A percentile compares a stretch with the other conserved stretches of the same genome.
Conservation (phyloP, 2,888 invertebrate genomes). For the Chymomyza fuscimana region DNA sequence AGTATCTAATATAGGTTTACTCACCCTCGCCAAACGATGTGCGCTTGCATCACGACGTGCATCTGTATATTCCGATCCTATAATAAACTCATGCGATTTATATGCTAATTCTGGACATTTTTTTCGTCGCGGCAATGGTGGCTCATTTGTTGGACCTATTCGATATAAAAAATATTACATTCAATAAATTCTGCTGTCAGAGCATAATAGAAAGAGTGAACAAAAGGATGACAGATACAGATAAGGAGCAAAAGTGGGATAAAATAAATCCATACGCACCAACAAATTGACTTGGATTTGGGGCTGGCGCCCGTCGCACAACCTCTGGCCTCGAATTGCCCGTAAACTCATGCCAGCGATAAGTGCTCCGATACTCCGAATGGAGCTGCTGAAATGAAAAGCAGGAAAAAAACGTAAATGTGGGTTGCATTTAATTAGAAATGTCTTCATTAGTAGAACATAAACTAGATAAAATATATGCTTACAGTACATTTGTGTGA, state of each 20-base stretch:
- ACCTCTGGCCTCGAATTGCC: slow-evolving; percentile 86
- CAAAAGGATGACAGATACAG: not conserved
- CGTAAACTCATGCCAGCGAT: slow-evolving; percentile 96
- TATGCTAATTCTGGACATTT: slow-evolving; percentile 94
- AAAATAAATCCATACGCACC: slow-evolving; percentile 58
- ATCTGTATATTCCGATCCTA: slow-evolving; percentile 83
- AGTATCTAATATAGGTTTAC: slow-evolving; percentile 37
- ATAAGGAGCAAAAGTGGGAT: slow-evolving; percentile 12
- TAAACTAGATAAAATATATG: slow-evolving; percentile 16
- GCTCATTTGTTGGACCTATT: slow-evolving; percentile 84
- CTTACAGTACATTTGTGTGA: not conserved
- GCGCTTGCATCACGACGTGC: slow-evolving; percentile 79
- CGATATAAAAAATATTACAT: slow-evolving; percentile 27
- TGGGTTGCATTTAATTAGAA: slow-evolving; percentile 12
- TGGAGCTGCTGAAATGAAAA: slow-evolving; percentile 85
- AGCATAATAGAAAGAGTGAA: not conserved
- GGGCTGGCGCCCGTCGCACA: slow-evolving; percentile 84
- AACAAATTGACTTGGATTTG: slow-evolving; percentile 80
- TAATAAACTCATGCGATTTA: slow-evolving; percentile 90
- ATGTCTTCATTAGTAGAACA: slow-evolving; percentile 24
- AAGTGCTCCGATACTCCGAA: slow-evolving; percentile 96
- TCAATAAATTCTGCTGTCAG: slow-evolving; percentile 24
- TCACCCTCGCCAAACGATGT: slow-evolving; percentile 79
- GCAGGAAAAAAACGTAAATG: slow-evolving; percentile 2
- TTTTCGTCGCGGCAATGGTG: slow-evolving; percentile 91